phyloP scores from a whole-genome alignment of 2,797 vertebrate species.

The Danio jaintianensis region DNA sequence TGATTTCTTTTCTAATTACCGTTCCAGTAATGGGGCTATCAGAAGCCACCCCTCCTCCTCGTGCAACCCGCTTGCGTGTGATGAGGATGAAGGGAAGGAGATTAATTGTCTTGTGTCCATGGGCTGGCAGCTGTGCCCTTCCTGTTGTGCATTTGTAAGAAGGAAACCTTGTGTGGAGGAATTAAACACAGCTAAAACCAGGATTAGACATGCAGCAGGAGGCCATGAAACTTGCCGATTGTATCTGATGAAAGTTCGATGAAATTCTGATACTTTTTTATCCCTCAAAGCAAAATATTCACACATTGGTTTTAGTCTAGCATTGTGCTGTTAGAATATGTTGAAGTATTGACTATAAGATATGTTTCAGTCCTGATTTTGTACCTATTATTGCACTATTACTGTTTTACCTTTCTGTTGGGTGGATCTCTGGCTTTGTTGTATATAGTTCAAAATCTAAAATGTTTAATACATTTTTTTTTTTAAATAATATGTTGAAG shows the following conservation, averaged over 20 bases:
- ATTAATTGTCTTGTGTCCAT: slow-evolving; percentile 44
- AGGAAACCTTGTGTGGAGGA: slow-evolving; percentile 32
- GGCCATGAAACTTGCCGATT: not conserved
- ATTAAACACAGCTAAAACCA: slow-evolving; percentile 26
- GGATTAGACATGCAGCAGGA: slow-evolving; percentile 8
- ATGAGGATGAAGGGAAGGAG: slow-evolving; percentile 33
- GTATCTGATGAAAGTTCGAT: slow-evolving; percentile 9
- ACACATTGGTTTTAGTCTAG: not conserved
- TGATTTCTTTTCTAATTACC: slow-evolving; percentile 55
- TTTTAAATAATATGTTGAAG: too few species aligned
- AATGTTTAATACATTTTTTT: too few species aligned
- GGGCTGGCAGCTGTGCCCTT: slow-evolving; percentile 46
- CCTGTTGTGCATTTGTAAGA: slow-evolving; percentile 55
- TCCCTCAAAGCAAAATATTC: not conserved
- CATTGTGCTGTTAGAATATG: not conserved
- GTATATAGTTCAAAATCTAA: too few species aligned
- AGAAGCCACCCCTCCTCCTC: slow-evolving; percentile 23
- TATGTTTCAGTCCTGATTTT: too few species aligned
- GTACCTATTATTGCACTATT: too few species aligned
- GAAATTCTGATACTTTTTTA: not conserved
- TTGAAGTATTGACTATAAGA: not conserved
- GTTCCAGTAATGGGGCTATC: slow-evolving; percentile 52
- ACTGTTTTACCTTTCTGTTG: too few species aligned
- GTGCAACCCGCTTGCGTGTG: not conserved
- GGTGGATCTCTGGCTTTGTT: too few species aligned